Evolutionary conservation across 2,888 invertebrate species (phyloP), one percentile per base, ranked within the genome.

Genomic region (Auanema sp.): DNA sequence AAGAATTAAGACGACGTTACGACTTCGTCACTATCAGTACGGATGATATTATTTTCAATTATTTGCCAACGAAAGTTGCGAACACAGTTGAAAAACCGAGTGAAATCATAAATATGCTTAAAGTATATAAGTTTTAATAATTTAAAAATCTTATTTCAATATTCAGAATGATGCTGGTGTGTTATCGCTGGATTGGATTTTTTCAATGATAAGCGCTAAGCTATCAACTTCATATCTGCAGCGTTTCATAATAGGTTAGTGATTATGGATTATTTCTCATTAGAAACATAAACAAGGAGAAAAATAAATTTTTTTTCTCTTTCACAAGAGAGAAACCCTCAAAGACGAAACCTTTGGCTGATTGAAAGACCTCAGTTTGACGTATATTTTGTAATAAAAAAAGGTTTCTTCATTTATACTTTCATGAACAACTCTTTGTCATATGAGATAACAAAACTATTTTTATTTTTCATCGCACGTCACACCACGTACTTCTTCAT

Each of bases 21-120:
- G 78, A 79, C 44, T 83, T 82, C 63, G 57, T 67, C 14, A 66
- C 72, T 1, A 76, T 81, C 49, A 71, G 71, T 43, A 72, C 78
- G 11, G 79, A 82, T 56, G 82, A 83, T 41, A 76, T 83, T 56
- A 76, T 83, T 3, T 81, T 83, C 60, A 69, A 73, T 14, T 81
- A 80, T 64, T 60, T 83, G 44, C 83, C 83, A 6, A 74, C 69
- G 42, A 79, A 82, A 61, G 68, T 80, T n/a, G 75, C 74, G 10
- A 76, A 79, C 53, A 77, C 78, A 0, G 79, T 78, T 23, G 68
- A 71, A 25, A 65, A 66, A 43, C 76, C 78, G 12, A 62, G 65
- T n/a, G 82, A 83, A 55, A 73, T 81, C 59, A 71, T 78, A 42
- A 75, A 78, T 12, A 66, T 76, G 42, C 56, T 81, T 50, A 75